These are phyloP conservation scores for Scaptomyza pallida DNA, from an alignment of 1,140 invertebrate species.

Conservation along the genomic window DNA sequence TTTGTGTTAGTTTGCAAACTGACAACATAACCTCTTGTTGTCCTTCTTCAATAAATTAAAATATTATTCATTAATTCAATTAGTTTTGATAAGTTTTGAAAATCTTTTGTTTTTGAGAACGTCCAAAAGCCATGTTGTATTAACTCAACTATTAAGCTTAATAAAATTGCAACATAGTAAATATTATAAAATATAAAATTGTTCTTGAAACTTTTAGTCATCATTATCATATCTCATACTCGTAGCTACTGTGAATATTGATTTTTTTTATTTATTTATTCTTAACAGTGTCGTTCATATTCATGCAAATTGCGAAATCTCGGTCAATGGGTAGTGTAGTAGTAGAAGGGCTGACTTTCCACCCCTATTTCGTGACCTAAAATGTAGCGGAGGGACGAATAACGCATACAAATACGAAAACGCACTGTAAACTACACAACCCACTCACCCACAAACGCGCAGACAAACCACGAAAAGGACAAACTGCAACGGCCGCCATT, in stretches of 20 bases:
- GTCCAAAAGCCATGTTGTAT: too few relatives aligned
- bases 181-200: too few relatives aligned
- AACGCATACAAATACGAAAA: conserved; percentile 31
- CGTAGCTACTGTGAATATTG: conserved; percentile 15
- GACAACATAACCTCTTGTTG: background rate
- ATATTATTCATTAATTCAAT: background rate
- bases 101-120: too few relatives aligned
- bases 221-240: background rate
- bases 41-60: background rate
- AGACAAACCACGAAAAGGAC: conserved; percentile 6
- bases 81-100: background rate
- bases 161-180: too few relatives aligned
- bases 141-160: too few relatives aligned
- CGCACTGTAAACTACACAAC: conserved; percentile 19
- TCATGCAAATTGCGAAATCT: conserved; percentile 65
- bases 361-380: conserved; percentile 12
- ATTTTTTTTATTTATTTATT: conserved; percentile 32
- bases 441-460: conserved; percentile 1
- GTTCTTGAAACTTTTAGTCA: background rate
- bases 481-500: conserved; percentile 41
- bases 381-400: conserved; percentile 14
- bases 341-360: background rate
- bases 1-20: background rate
- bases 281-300: conserved; percentile 37
- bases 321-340: conserved; percentile 57